Evolutionary conservation across 2,113 vertebrate genomes (phyloP).

Genomic region (Ciconia maguari): DNA sequence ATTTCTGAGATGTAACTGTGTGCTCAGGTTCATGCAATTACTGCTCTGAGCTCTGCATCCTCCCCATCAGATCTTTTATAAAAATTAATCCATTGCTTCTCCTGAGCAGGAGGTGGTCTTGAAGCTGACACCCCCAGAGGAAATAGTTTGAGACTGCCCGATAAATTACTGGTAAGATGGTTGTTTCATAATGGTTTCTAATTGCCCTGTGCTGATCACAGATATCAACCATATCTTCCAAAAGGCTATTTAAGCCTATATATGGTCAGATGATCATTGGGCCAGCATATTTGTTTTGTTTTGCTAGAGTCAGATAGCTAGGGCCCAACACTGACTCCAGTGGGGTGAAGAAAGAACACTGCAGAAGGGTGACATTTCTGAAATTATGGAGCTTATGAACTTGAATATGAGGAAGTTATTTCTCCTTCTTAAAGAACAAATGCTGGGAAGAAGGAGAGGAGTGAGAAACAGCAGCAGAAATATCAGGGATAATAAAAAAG

Average conservation of each 20-base stretch:
- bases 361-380: conserved; percentile 4
- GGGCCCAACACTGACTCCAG: conserved; percentile 19
- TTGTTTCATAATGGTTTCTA: conserved; percentile 33
- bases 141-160: not conserved
- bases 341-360: not conserved
- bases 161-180: not conserved
- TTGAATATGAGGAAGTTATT: not conserved
- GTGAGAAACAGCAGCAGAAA: not conserved
- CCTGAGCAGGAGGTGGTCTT: not conserved
- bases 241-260: conserved; percentile 63
- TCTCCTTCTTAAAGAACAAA: not conserved
- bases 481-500: not conserved
- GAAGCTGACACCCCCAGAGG: not conserved
- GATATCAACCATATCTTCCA: conserved; percentile 54
- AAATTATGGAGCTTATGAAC: not conserved
- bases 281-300: conserved; percentile 61
- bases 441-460: not conserved
- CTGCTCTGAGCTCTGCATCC: not conserved
- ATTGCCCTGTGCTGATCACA: conserved; percentile 49
- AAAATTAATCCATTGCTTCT: not conserved
- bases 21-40: not conserved
- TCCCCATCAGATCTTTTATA: not conserved
- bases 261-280: conserved; percentile 57
- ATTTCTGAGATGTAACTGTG: not conserved
- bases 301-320: conserved; percentile 60